phyloP scores from a whole-genome alignment of 2,888 invertebrate genomes.

The Metallyticus violacea region DNA sequence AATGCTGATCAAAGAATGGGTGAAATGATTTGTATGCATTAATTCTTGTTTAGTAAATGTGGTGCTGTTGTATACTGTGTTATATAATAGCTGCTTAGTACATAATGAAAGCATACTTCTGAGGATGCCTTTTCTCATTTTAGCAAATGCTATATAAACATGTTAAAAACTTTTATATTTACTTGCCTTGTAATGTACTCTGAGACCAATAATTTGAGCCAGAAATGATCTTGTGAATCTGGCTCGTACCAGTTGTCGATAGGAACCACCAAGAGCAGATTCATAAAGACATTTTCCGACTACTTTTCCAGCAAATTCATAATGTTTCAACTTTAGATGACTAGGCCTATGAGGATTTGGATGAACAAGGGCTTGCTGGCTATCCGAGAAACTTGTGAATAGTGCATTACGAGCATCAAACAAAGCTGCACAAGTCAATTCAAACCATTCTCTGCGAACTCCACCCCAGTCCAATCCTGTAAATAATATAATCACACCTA shows the following conservation, averaged over 20 bases:
- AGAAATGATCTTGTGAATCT: constrained; percentile 88
- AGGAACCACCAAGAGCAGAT: constrained; percentile 84
- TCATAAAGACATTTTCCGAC: constrained; percentile 95
- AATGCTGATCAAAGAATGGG: too few species aligned
- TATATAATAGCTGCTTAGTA: too few species aligned
- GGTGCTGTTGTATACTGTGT: too few species aligned
- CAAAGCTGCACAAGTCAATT: constrained; percentile 78
- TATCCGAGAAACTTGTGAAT: constrained; percentile 82
- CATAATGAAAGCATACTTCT: too few species aligned
- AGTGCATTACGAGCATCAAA: constrained; percentile 82
- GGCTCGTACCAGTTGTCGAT: constrained; percentile 83
- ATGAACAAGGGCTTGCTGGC: constrained; percentile 84
- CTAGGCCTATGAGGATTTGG: constrained; percentile 78
- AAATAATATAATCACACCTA: not conserved
- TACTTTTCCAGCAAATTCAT: constrained; percentile 89
- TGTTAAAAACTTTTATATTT: not conserved
- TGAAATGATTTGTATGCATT: too few species aligned
- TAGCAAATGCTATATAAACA: not conserved
- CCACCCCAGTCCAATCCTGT: constrained; percentile 93
- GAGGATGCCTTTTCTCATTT: too few species aligned
- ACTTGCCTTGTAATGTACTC: constrained; percentile 85
- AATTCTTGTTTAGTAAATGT: too few species aligned
- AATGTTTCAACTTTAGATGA: constrained; percentile 80
- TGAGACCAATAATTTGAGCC: constrained; percentile 88
- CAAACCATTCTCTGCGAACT: constrained; percentile 91